Evolutionary conservation across 2,888 invertebrate genomes (phyloP), one percentile per base, ranked within the genome.

Genomic region (Drosophila merina): DNA sequence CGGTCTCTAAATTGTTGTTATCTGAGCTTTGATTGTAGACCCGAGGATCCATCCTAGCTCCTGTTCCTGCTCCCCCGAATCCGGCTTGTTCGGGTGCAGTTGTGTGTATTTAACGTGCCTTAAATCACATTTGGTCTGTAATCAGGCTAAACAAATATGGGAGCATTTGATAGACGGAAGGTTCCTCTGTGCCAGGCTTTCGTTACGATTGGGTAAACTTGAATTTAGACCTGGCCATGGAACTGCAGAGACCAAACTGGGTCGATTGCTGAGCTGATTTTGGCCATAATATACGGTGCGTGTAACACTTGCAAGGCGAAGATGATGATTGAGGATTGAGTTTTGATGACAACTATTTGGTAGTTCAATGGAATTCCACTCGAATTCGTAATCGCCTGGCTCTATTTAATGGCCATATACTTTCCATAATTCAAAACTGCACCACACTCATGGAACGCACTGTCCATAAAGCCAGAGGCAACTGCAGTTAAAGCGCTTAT

Each of bases 61-160:
- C 28, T 4, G 28, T 28, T 28, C 28, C 28, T 4, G 28, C 4
- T 28, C 49, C 40, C n/a, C n/a, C 38, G 28, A 14, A 5, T 28
- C 28, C 8, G n/a, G 31, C 33, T 31, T 40, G 30, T 33, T 45
- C 58, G 48, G 33, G 26, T 20, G 30, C 55, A 30, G 59, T 38
- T 42, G 74, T 70, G 62, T 82, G 44, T 86, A 59, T 57, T 76
- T 79, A 81, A 83, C 81, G 81, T 82, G 88, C 68, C 81, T 88
- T 84, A 86, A 88, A 88, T 88, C 81, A 88, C 82, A 80, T 86
- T 88, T 63, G 81, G 82, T 57, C 87, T 77, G 85, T 86, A 86
- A 86, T 82, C 88, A 86, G 84, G 82, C 85, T 72, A 77, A 77
- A 63, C 78, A 88, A 88, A 86, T 80, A 86, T 57, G 64, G 70